Evolutionary conservation across 2,113 vertebrate genomes (phyloP).

Genomic region (Thamnophis sirtalis): DNA sequence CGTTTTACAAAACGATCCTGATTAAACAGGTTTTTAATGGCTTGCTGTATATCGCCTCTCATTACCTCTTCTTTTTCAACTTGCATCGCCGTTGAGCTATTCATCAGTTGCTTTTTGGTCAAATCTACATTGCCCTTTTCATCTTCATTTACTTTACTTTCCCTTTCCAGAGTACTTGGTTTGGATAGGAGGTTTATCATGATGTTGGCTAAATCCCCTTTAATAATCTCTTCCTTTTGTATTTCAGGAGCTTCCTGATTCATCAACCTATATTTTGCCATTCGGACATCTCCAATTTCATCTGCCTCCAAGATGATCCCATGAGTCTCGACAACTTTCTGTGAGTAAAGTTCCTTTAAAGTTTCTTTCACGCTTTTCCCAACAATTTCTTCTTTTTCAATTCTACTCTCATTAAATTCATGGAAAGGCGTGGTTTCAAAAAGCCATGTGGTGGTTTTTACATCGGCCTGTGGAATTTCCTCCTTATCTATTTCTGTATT

Average conservation of each 20-base stretch:
- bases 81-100: conserved; percentile 67
- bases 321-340: conserved; percentile 80
- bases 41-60: conserved; percentile 80
- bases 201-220: conserved; percentile 80
- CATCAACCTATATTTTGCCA: conserved; percentile 91
- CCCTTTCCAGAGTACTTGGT: conserved; percentile 65
- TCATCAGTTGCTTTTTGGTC: conserved; percentile 81
- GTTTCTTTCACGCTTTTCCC: conserved; percentile 87
- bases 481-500: conserved; percentile 60
- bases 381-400: conserved; percentile 79
- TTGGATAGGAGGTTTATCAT: conserved; percentile 83
- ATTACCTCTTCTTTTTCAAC: conserved; percentile 82
- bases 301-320: conserved; percentile 86
- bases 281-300: conserved; percentile 86
- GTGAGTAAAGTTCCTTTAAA: conserved; percentile 82
- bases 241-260: conserved; percentile 82
- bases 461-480: conserved; percentile 81
- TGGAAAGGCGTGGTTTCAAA: conserved; percentile 90
- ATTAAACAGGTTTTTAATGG: conserved; percentile 79
- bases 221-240: conserved; percentile 84
- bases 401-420: conserved; percentile 77
- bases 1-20: conserved; percentile 70
- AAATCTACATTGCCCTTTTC: conserved; percentile 83
- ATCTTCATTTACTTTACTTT: conserved; percentile 76
- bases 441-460: conserved; percentile 86